Evolutionary conservation across 2,113 vertebrate species (phyloP).

Genomic region (Malurus alboscapulatus): DNA sequence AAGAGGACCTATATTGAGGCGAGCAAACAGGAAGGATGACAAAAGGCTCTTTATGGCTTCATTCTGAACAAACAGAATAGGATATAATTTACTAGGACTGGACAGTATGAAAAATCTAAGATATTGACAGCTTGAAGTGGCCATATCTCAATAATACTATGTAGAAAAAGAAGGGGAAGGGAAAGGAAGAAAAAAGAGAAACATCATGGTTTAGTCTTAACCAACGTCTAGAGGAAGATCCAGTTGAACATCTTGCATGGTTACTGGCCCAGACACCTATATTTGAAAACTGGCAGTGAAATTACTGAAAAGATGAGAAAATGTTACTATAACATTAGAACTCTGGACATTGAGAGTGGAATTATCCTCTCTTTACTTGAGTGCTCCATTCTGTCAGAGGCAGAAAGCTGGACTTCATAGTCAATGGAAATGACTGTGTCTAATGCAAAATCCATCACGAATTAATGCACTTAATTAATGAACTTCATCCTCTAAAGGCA

Average conservation of each 20-base stretch:
- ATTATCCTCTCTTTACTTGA: background rate
- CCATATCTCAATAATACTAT: background rate
- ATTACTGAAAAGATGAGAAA: background rate
- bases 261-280: background rate
- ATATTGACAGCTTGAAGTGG: background rate
- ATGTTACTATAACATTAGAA: background rate
- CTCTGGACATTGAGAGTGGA: background rate
- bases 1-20: background rate
- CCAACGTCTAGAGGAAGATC: background rate
- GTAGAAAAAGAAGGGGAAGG: background rate
- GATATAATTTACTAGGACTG: background rate
- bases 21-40: background rate
- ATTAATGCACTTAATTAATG: background rate
- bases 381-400: background rate
- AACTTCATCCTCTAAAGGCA: background rate
- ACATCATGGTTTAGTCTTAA: background rate
- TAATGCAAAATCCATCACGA: background rate
- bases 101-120: background rate
- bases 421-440: background rate
- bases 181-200: accelerated
- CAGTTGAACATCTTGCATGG: background rate
- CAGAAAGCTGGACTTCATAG: background rate
- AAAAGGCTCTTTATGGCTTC: background rate
- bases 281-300: background rate
- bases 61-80: background rate